These are phyloP conservation scores for Conus ventricosus DNA, from an alignment of 1,140 invertebrate genomes.

Conservation along the genomic window DNA sequence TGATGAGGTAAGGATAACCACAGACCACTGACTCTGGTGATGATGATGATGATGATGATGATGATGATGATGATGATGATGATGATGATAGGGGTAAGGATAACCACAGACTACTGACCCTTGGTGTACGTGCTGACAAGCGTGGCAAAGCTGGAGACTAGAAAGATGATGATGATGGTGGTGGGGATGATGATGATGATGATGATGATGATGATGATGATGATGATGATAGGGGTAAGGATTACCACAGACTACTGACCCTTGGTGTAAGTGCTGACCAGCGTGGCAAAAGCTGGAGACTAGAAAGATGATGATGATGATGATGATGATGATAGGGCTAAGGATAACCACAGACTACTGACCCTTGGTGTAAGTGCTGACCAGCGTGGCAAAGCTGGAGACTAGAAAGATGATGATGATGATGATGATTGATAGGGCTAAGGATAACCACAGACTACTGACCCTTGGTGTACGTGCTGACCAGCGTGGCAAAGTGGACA, in stretches of 20 bases:
- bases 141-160: conserved; percentile 92
- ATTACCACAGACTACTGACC: conserved; percentile 71
- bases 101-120: conserved; percentile 73
- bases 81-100: not conserved
- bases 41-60: too few relatives aligned
- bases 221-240: not conserved
- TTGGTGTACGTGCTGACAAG: conserved; percentile 97
- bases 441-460: conserved; percentile 20
- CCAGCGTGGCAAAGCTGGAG: conserved; percentile 92
- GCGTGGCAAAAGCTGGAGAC: conserved; percentile 91
- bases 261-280: conserved; percentile 97
- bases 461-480: conserved; percentile 96
- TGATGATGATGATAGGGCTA: not conserved
- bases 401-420: conserved; percentile 81
- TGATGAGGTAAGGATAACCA: not conserved
- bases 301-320: too few relatives aligned
- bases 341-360: conserved; percentile 29
- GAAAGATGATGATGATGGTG: too few relatives aligned
- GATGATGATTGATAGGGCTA: not conserved
- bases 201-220: not conserved
- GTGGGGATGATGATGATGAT: not conserved
- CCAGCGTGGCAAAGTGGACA: conserved; percentile 94
- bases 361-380: conserved; percentile 96
- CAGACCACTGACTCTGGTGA: conserved; percentile 74
- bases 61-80: not conserved